Base-by-base conservation (phyloP, 2,113 vertebrate genomes). In the Sigmodon hispidus region DNA sequence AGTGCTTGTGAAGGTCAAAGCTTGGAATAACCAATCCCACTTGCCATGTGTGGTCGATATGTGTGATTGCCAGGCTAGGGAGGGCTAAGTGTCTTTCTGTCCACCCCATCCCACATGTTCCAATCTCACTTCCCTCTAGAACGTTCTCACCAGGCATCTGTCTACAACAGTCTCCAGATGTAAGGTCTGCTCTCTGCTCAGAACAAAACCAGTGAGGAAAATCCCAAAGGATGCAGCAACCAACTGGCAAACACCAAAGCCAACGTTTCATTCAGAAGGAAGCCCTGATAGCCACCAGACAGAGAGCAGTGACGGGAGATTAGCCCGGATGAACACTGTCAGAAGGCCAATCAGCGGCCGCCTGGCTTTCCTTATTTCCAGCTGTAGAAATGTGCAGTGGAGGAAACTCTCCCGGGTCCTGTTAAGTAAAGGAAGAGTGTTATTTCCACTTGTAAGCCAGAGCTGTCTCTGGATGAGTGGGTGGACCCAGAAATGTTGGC, bases 81-180 rank as follows among this genome's bases (percentile, higher is more conserved):
- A 22, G 12, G 5, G 72, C 1, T n/a, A 10, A 77, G 6, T 59
- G 24, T 0, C 24, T 21, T 31, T 16, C 59, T 45, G 31, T 59
- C 57, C 21, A 5, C 29, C 7, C 0, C 1, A 1, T 2, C 5
- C 36, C 45, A 34, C 40, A 36, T 34, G 4, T 63, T 52, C 34
- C 7, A 21, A 16, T 3, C 22, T n/a, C 9, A 21, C 29, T n/a
- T 77, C 26, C 36, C 43, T 67, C 40, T 40, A 7, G 10, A 17
- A 36, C 19, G 6, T 48, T 16, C 36, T 24, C 72, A 15, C 0
- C 1, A 17, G 7, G 7, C 24, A 0, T 0, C 16, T 5, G 48
- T 22, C 86, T 79, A 61, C 76, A 7, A 15, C 61, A 89, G 76
- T 31, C 43, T 36, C 15, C 70, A 65, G 61, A 61, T 6, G n/a